Conservation (phyloP, 64 coral and sea anemone genomes). For the Montipora efflorescens region DNA sequence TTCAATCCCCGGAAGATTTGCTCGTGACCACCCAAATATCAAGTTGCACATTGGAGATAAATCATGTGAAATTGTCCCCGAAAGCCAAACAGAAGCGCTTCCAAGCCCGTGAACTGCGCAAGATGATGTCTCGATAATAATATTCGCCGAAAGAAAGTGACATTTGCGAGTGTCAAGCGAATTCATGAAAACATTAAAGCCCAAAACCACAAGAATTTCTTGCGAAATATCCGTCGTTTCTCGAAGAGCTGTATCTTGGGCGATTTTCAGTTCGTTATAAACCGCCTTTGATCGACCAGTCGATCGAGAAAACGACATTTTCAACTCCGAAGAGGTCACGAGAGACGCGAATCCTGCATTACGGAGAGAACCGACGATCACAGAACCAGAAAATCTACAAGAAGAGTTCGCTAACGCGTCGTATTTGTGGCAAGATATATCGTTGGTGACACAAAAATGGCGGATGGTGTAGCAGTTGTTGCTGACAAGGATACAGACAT, state of each 20-base stretch:
- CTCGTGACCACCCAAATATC: neutral
- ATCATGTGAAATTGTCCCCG: neutral
- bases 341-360: neutral
- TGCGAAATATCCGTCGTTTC: constrained; percentile 21
- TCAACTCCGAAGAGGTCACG: neutral
- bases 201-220: neutral
- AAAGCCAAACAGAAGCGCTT: neutral
- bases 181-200: neutral
- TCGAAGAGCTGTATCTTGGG: neutral
- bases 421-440: neutral
- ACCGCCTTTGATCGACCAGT: neutral
- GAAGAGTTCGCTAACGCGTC: neutral
- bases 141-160: neutral
- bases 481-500: constrained; percentile 82
- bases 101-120: neutral
- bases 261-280: neutral
- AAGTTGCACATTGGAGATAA: neutral
- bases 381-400: too few relatives aligned
- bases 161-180: constrained; percentile 11
- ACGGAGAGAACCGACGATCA: neutral
- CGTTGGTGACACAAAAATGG: constrained; percentile 55
- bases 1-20: neutral
- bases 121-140: neutral
- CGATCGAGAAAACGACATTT: neutral
- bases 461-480: constrained; percentile 73